Evolutionary conservation across 2,797 vertebrate genomes (phyloP).

Genomic region (Gambusia yucatana): DNA sequence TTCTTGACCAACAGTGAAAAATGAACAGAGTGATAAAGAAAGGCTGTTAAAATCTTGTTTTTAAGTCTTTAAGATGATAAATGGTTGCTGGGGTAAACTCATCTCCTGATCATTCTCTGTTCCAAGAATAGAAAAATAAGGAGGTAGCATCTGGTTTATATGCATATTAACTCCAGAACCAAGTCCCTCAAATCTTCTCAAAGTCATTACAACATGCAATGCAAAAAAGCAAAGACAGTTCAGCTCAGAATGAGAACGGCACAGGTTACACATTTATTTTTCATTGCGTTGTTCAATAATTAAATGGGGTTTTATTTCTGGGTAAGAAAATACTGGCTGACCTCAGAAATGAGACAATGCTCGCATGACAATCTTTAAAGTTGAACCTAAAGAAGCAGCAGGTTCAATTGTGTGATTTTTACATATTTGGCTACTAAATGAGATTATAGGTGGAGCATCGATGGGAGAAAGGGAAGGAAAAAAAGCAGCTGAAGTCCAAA

Average conservation of each 20-base stretch:
- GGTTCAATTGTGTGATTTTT: conserved; percentile 1
- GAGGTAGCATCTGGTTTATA: neutral
- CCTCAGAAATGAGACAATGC: conserved; percentile 12
- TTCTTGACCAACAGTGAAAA: neutral
- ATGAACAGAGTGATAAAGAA: neutral
- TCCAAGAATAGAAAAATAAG: neutral
- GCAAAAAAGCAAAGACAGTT: neutral
- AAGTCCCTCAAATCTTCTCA: neutral
- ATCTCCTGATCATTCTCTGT: neutral
- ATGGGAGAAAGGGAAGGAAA: neutral
- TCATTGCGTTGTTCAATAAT: conserved; percentile 59
- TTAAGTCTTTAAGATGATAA: neutral
- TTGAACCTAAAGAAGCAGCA: conserved; percentile 11
- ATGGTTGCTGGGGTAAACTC: neutral
- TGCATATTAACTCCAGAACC: neutral
- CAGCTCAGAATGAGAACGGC: conserved; percentile 24
- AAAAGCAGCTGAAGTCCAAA: neutral
- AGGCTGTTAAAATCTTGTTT: neutral
- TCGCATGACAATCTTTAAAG: conserved; percentile 56
- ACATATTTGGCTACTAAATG: neutral
- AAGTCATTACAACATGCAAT: neutral
- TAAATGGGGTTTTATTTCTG: conserved; percentile 51
- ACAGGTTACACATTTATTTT: conserved; percentile 46
- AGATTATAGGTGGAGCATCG: no score
- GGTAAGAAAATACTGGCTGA: conserved; percentile 30